phyloP scores from a whole-genome alignment of 1,140 invertebrate genomes.

The Cydia splendana region DNA sequence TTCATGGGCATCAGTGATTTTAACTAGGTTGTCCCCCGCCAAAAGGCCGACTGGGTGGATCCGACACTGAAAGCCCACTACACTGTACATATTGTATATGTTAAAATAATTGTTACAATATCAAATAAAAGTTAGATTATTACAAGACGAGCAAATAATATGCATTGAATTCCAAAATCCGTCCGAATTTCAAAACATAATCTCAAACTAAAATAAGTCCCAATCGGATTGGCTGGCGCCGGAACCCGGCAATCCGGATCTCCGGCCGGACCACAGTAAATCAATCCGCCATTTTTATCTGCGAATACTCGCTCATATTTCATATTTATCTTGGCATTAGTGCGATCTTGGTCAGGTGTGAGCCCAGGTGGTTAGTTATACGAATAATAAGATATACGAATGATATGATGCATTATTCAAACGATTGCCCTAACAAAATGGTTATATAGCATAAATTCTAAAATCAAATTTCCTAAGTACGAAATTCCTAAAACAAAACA shows the following conservation, averaged over 20 bases:
- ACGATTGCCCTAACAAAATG: neutral
- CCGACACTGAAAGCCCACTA: too few species aligned
- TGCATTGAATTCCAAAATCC: neutral
- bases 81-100: too few species aligned
- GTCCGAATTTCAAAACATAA: neutral
- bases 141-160: neutral
- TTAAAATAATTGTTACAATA: too few species aligned
- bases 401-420: conserved; percentile 6
- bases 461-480: too few species aligned
- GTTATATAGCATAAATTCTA: too few species aligned
- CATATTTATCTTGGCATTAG: conserved; percentile 54
- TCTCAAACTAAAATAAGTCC: conserved; percentile 25
- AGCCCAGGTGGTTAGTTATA: conserved; percentile 15
- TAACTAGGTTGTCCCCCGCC: too few species aligned
- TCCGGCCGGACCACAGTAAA: conserved; percentile 45
- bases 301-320: conserved; percentile 45
- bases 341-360: conserved; percentile 39
- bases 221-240: conserved; percentile 8
- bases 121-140: too few species aligned
- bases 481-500: too few species aligned
- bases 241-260: neutral
- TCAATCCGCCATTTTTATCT: conserved; percentile 52
- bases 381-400: neutral
- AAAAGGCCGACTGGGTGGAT: too few species aligned
- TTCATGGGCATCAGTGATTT: too few species aligned